Percentiles rank a stretch among this genome's conserved stretches.
These are phyloP conservation scores for Leptothorax acervorum DNA, from an alignment of 2,888 invertebrate genomes.

Conservation along the genomic window DNA sequence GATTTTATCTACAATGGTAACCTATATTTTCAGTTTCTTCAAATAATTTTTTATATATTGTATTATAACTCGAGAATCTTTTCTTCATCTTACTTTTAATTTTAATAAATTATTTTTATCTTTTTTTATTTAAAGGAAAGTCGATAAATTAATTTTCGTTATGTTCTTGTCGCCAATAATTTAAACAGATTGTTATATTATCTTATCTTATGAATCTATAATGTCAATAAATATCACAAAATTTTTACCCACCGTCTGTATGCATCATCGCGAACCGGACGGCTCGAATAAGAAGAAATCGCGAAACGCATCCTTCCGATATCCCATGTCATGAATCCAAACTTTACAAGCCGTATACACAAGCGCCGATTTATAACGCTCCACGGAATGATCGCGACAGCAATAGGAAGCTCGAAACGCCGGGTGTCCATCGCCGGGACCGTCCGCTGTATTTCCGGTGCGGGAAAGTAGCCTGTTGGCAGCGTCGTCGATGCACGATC, in stretches of 20 bases:
- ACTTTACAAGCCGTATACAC: constrained; percentile 37
- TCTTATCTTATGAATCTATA: not conserved
- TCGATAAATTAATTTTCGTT: not conserved
- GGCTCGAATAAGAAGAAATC: constrained; percentile 28
- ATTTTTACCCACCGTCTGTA: not conserved
- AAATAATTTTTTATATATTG: not conserved
- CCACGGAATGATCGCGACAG: constrained; percentile 50
- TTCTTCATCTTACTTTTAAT: not conserved
- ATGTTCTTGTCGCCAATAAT: not conserved
- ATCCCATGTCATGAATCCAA: constrained; percentile 24
- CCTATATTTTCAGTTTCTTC: not conserved
- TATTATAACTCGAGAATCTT: not conserved
- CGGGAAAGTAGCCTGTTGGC: constrained; percentile 66
- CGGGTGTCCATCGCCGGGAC: constrained; percentile 63
- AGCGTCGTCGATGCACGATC: constrained; percentile 58
- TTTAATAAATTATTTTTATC: not conserved
- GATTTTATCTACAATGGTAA: not conserved
- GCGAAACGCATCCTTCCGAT: constrained; percentile 53
- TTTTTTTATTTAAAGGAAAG: not conserved
- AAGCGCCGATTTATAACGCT: constrained; percentile 47
- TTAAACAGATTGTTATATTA: not conserved
- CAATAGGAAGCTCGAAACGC: constrained; percentile 65
- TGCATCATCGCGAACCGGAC: not conserved
- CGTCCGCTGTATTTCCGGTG: constrained; percentile 56
- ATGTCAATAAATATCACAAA: not conserved